Percentiles rank a stretch among this genome's conserved stretches.
Evolutionary conservation across 1,140 invertebrate species (phyloP).

Genomic region (Drosophila willistoni): DNA sequence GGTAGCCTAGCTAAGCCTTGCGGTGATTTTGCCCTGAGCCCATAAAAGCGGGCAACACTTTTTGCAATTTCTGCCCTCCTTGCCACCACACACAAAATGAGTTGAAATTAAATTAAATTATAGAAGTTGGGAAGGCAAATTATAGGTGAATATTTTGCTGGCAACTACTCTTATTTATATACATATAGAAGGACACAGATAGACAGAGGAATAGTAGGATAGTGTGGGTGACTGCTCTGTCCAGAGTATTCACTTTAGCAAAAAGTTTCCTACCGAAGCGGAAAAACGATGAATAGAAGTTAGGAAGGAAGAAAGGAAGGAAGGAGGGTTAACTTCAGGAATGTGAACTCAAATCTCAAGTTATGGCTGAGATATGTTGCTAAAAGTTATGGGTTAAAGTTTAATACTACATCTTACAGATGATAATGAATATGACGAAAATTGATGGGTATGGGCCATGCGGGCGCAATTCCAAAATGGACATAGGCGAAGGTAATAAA

Average conservation of each 20-base stretch:
- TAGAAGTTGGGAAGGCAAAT: slow-evolving; percentile 50
- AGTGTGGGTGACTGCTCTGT: too few species aligned
- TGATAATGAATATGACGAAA: slow-evolving; percentile 10
- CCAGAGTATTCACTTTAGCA: slow-evolving; percentile 11
- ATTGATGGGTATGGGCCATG: slow-evolving; percentile 4
- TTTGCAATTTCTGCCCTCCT: slow-evolving; percentile 8
- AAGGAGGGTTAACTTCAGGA: neutral
- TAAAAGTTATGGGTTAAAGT: slow-evolving; percentile 2
- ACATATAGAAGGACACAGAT: neutral
- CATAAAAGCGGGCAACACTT: slow-evolving; percentile 48
- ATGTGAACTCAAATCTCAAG: slow-evolving; percentile 9
- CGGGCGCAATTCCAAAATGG: neutral
- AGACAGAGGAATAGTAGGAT: neutral
- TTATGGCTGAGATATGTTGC: neutral
- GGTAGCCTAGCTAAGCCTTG: slow-evolving; percentile 17
- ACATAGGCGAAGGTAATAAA: neutral
- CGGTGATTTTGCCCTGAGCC: slow-evolving; percentile 48
- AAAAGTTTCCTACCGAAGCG: slow-evolving; percentile 1
- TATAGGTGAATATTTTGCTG: slow-evolving; percentile 40
- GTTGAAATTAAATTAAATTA: slow-evolving; percentile 69
- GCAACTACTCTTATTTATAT: slow-evolving; percentile 13
- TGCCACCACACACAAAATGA: slow-evolving; percentile 41
- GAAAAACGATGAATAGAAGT: too few species aligned
- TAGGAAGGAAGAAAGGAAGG: neutral
- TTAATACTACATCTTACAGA: slow-evolving; percentile 2